Evolutionary conservation across 1,140 invertebrate species (phyloP).

Genomic region (Thaumatotibia leucotreta): DNA sequence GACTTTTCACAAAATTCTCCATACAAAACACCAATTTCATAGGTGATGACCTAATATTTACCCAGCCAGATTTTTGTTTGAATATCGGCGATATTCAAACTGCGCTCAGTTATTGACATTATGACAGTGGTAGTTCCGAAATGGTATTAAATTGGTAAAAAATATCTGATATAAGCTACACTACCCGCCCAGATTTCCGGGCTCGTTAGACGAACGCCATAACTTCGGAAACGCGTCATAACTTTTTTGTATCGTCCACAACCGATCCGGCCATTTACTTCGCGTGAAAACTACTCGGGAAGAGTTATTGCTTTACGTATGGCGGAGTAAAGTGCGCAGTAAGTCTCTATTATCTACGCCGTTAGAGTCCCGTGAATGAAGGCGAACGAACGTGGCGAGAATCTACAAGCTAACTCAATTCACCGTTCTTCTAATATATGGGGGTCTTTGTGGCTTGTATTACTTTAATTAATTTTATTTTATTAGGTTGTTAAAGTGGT

Average conservation of each 20-base stretch:
- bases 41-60: too few species aligned
- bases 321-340: conserved; percentile 66
- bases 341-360: conserved; percentile 72
- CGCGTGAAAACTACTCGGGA: conserved; percentile 51
- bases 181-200: background rate
- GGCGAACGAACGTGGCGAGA: conserved; percentile 59
- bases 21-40: too few species aligned
- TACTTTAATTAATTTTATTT: conserved; percentile 25
- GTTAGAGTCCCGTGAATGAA: conserved; percentile 70
- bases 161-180: background rate
- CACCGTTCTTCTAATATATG: conserved; percentile 44
- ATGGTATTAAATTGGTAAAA: background rate
- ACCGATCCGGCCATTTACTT: conserved; percentile 39
- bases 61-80: too few species aligned
- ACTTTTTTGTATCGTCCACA: conserved; percentile 35
- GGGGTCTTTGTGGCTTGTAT: conserved; percentile 28
- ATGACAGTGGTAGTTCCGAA: too few species aligned
- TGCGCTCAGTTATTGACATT: too few species aligned
- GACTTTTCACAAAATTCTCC: too few species aligned
- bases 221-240: conserved; percentile 23
- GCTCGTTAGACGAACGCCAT: background rate
- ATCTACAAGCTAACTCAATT: conserved; percentile 60
- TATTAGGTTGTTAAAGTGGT: background rate
- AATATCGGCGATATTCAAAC: too few species aligned
- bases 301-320: conserved; percentile 66